Conservation (phyloP, 1,140 invertebrate species). For the Frieseomelitta varia region DNA sequence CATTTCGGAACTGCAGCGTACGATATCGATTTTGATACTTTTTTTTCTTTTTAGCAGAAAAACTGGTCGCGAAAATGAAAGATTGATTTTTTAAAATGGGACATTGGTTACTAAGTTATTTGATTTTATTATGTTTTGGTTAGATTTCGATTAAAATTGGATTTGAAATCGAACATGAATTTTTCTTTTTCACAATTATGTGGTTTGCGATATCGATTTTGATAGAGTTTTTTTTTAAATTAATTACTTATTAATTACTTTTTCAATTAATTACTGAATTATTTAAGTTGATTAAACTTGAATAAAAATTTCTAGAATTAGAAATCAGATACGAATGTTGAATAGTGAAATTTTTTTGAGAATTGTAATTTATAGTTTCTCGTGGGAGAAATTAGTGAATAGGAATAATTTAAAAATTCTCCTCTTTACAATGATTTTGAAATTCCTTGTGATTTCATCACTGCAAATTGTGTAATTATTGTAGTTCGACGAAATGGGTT, state of each 20-base stretch:
- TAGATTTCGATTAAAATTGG: too few relatives aligned
- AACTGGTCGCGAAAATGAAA: too few relatives aligned
- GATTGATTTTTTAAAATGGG: background rate
- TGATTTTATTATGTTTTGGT: background rate
- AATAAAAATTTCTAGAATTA: background rate
- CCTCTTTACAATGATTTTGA: background rate
- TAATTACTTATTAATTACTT: too few relatives aligned
- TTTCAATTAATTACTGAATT: too few relatives aligned
- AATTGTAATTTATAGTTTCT: background rate
- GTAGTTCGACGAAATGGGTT: too few relatives aligned
- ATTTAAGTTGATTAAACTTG: background rate
- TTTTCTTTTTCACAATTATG: too few relatives aligned
- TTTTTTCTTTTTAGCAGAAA: too few relatives aligned
- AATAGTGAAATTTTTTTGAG: background rate
- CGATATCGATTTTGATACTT: too few relatives aligned
- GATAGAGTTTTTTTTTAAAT: too few relatives aligned
- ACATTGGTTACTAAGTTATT: background rate
- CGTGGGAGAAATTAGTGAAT: background rate
- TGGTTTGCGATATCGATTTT: too few relatives aligned
- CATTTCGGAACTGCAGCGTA: too few relatives aligned
- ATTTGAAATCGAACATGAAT: too few relatives aligned
- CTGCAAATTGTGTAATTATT: background rate
- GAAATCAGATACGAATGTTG: background rate
- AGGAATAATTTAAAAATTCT: background rate
- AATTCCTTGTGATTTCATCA: background rate